Evolutionary conservation across 1,140 invertebrate genomes (phyloP).

Genomic region (Bathynomus jamesi): DNA sequence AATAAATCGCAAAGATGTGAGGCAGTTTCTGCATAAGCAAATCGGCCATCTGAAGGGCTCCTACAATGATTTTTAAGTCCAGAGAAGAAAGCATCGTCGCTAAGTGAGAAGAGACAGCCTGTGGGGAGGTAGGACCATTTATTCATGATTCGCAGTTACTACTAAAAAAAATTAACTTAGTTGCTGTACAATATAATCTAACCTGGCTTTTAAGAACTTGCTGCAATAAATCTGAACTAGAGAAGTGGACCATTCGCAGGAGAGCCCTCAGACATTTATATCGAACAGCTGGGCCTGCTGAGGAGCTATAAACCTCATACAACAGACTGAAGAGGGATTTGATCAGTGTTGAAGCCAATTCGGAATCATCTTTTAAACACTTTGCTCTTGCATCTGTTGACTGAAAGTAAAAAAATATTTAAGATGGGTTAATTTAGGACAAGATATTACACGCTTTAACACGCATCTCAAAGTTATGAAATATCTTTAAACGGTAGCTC

Average conservation of each 20-base stretch:
- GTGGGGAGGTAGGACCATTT: slow-evolving; percentile 65
- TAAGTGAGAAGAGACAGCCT: slow-evolving; percentile 92
- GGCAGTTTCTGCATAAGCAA: slow-evolving; percentile 93
- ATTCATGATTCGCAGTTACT: not conserved
- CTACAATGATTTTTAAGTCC: slow-evolving; percentile 90
- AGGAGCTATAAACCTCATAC: slow-evolving; percentile 89
- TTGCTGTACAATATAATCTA: not conserved
- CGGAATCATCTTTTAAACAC: slow-evolving; percentile 57
- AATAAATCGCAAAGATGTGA: slow-evolving; percentile 88
- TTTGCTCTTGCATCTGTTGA: slow-evolving; percentile 56
- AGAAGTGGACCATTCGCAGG: slow-evolving; percentile 90
- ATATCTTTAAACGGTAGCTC: no score
- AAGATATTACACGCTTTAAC: no score
- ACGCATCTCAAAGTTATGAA: no score
- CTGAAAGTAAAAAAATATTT: slow-evolving; percentile 22
- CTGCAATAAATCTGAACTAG: slow-evolving; percentile 71
- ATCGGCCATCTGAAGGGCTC: slow-evolving; percentile 92
- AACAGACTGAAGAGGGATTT: slow-evolving; percentile 71
- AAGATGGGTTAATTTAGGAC: not conserved
- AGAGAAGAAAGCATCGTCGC: slow-evolving; percentile 95
- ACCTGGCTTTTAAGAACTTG: slow-evolving; percentile 33
- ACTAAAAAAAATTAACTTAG: not conserved
- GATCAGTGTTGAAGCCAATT: slow-evolving; percentile 68
- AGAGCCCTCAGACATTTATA: slow-evolving; percentile 93
- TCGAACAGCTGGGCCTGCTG: slow-evolving; percentile 90